These are phyloP conservation scores for Dufourea novaeangliae DNA, from an alignment of 1,140 invertebrate species.

Conservation along the genomic window DNA sequence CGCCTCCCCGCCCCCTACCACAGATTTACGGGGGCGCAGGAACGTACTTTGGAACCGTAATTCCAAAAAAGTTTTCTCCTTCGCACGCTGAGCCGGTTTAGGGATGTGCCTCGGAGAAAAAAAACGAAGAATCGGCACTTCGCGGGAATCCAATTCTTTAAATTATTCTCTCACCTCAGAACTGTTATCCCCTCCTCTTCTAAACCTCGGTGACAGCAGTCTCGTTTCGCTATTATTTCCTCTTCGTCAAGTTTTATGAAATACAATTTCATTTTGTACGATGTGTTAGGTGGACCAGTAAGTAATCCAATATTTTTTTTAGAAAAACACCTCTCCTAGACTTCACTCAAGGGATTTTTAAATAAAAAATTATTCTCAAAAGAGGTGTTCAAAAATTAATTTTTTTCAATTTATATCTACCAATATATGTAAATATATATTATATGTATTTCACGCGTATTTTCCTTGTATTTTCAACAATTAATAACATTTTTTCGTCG, in stretches of 20 bases:
- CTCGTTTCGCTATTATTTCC: not conserved
- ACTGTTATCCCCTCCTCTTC: not conserved
- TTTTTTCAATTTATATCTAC: too few species aligned
- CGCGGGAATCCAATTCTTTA: not conserved
- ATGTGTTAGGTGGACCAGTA: too few species aligned
- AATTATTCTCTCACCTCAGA: slow-evolving; percentile 6
- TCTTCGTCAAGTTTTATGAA: not conserved
- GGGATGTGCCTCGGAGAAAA: slow-evolving; percentile 9
- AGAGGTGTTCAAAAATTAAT: too few species aligned
- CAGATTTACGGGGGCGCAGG: slow-evolving; percentile 38
- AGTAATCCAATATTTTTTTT: too few species aligned
- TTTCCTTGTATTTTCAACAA: too few species aligned
- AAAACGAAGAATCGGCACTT: not conserved
- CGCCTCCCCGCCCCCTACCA: not conserved
- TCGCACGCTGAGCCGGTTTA: slow-evolving; percentile 9
- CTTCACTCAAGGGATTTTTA: too few species aligned
- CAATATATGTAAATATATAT: too few species aligned
- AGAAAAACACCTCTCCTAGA: too few species aligned
- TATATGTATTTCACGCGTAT: too few species aligned
- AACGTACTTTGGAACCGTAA: slow-evolving; percentile 52
- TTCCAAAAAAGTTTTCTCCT: slow-evolving; percentile 45
- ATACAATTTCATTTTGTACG: too few species aligned
- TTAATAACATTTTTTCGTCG: too few species aligned
- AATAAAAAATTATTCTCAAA: too few species aligned
- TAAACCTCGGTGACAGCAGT: not conserved